Percentiles rank a stretch among this genome's conserved stretches.
phyloP scores from a whole-genome alignment of 2,797 vertebrate genomes.

The Pitangus sulphuratus region DNA sequence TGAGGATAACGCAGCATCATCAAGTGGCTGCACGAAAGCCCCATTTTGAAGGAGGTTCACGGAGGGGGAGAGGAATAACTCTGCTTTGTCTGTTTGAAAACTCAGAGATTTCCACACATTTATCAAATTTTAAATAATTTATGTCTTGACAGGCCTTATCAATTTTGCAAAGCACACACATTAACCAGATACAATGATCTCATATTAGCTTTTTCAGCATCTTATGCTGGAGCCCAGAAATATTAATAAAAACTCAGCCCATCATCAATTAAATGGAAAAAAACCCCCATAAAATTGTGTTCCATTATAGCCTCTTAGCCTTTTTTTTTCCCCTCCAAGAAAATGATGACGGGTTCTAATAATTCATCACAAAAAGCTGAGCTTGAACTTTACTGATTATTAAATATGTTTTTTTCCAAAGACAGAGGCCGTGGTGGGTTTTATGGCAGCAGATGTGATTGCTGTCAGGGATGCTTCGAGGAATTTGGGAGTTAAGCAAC shows the following conservation, averaged over 20 bases:
- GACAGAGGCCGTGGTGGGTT: slow-evolving; percentile 62
- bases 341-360: slow-evolving; percentile 86
- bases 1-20: background rate
- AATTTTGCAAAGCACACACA: slow-evolving; percentile 76
- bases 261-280: slow-evolving; percentile 76
- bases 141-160: slow-evolving; percentile 76
- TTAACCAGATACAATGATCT: slow-evolving; percentile 76
- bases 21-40: slow-evolving; percentile 4
- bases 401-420: slow-evolving; percentile 81
- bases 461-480: slow-evolving; percentile 81
- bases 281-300: slow-evolving; percentile 41
- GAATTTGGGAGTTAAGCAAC: slow-evolving; percentile 74
- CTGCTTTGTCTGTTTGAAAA: slow-evolving; percentile 75
- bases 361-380: slow-evolving; percentile 91
- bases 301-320: slow-evolving; percentile 56
- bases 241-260: slow-evolving; percentile 78
- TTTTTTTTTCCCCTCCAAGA: background rate
- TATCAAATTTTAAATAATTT: slow-evolving; percentile 81
- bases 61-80: slow-evolving; percentile 37
- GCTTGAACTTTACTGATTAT: slow-evolving; percentile 91
- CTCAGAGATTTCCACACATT: slow-evolving; percentile 75
- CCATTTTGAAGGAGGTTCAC: background rate
- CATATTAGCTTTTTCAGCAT: slow-evolving; percentile 76
- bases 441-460: slow-evolving; percentile 84
- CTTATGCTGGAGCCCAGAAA: slow-evolving; percentile 64